phyloP scores from a whole-genome alignment of 2,113 vertebrate species.

The Edolisoma coerulescens region DNA sequence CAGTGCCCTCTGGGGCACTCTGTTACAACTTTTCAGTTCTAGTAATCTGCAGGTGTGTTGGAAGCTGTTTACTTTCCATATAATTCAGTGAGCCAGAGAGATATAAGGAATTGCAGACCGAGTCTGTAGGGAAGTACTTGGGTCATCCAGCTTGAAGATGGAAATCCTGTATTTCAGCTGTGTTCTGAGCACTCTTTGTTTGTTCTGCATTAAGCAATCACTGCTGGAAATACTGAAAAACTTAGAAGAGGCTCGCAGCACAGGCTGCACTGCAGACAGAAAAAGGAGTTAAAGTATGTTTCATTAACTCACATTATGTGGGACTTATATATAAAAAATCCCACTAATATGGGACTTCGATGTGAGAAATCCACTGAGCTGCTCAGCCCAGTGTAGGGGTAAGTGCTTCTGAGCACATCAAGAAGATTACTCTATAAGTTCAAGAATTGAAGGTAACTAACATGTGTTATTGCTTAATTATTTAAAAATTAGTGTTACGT shows the following conservation, averaged over 20 bases:
- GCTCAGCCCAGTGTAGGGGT: neutral
- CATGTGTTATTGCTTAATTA: neutral
- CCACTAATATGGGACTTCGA: too few relatives aligned
- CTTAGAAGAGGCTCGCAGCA: neutral
- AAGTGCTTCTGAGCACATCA: neutral
- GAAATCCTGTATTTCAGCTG: neutral
- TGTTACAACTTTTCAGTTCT: neutral
- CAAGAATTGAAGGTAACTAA: neutral
- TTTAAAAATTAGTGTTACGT: neutral
- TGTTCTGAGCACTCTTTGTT: neutral
- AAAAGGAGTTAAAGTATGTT: neutral
- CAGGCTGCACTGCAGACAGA: neutral
- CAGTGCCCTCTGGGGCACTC: rapidly evolving
- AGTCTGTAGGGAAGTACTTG: neutral
- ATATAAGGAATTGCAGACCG: neutral
- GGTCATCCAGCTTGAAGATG: neutral
- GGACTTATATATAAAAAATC: too few relatives aligned
- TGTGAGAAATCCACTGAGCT: neutral
- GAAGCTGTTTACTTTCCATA: neutral
- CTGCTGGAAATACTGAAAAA: neutral
- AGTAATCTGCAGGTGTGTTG: neutral
- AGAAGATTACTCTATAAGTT: neutral
- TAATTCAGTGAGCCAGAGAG: neutral
- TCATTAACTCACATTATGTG: neutral
- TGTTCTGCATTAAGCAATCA: neutral